phyloP scores from a whole-genome alignment of 2,888 invertebrate genomes.

The Allophyes oxyacanthae region DNA sequence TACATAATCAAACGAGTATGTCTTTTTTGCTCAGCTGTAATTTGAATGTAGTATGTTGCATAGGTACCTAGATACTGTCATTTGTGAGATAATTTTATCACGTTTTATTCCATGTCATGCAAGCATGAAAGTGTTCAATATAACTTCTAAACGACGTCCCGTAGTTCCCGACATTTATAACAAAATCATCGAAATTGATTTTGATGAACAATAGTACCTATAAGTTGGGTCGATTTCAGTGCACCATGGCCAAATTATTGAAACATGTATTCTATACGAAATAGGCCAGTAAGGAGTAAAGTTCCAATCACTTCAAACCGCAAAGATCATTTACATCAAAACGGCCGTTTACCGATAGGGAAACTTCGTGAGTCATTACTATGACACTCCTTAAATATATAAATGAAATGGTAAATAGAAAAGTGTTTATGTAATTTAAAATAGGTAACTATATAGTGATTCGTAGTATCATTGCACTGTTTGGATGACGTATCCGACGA shows the following conservation, averaged over 20 bases:
- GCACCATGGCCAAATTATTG: slow-evolving; percentile 27
- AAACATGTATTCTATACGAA: slow-evolving; percentile 32
- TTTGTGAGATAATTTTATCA: too few relatives aligned
- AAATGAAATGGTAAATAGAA: slow-evolving; percentile 27
- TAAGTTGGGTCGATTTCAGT: slow-evolving; percentile 11
- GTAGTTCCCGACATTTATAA: neutral
- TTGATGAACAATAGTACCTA: slow-evolving; percentile 9
- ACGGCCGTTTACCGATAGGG: slow-evolving; percentile 59
- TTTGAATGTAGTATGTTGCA: too few relatives aligned
- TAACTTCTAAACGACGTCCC: neutral
- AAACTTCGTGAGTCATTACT: slow-evolving; percentile 68
- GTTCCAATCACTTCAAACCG: slow-evolving; percentile 51
- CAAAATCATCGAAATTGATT: neutral
- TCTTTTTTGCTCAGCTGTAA: too few relatives aligned
- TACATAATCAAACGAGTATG: neutral
- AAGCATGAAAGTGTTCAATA: too few relatives aligned
- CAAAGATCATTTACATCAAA: slow-evolving; percentile 64
- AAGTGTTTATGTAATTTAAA: slow-evolving; percentile 4
- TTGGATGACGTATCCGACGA: neutral
- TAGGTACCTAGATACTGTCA: too few relatives aligned
- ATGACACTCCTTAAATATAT: slow-evolving; percentile 59
- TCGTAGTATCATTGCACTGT: slow-evolving; percentile 11
- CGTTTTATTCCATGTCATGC: too few relatives aligned
- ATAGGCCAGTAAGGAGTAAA: slow-evolving; percentile 41
- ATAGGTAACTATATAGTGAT: neutral